Evolutionary conservation across 2,113 vertebrate genomes (phyloP).

Genomic region (Setophaga kirtlandii): DNA sequence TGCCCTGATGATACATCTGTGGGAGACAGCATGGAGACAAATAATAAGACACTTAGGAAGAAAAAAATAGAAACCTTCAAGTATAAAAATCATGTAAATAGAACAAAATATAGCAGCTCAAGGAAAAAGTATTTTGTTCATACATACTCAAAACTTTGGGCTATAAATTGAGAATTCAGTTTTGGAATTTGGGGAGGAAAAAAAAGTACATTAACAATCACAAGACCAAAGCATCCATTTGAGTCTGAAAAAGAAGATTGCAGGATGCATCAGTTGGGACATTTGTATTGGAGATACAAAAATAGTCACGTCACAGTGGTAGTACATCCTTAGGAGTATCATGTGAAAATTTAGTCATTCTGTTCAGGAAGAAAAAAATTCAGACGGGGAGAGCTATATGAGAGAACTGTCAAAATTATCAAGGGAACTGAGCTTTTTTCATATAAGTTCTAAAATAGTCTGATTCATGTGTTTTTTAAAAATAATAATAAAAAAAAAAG

Average conservation of each 20-base stretch:
- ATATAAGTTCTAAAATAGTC: not conserved
- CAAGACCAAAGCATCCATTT: not conserved
- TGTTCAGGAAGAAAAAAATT: not conserved
- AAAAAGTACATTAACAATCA: not conserved
- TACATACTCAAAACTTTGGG: not conserved
- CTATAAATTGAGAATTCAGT: not conserved
- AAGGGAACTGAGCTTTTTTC: not conserved
- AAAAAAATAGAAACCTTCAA: not conserved
- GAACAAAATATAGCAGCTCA: not conserved
- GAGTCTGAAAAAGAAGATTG: not conserved
- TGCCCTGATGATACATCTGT: not conserved
- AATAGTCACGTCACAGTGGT: not conserved
- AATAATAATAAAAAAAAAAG: not conserved
- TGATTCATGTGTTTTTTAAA: not conserved
- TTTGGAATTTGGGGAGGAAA: not conserved
- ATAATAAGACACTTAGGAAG: not conserved
- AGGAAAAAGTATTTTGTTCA: not conserved
- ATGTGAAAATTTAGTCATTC: constrained; percentile 8
- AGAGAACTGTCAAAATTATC: not conserved
- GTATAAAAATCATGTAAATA: not conserved
- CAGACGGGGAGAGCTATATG: not conserved
- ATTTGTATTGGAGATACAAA: not conserved
- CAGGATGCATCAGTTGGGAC: not conserved
- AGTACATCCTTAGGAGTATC: not conserved
- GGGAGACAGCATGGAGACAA: not conserved